A percentile compares a stretch with the other conserved stretches of the same genome.
Evolutionary conservation across 2,888 invertebrate genomes (phyloP).

Genomic region (Eristalinus sepulchralis): DNA sequence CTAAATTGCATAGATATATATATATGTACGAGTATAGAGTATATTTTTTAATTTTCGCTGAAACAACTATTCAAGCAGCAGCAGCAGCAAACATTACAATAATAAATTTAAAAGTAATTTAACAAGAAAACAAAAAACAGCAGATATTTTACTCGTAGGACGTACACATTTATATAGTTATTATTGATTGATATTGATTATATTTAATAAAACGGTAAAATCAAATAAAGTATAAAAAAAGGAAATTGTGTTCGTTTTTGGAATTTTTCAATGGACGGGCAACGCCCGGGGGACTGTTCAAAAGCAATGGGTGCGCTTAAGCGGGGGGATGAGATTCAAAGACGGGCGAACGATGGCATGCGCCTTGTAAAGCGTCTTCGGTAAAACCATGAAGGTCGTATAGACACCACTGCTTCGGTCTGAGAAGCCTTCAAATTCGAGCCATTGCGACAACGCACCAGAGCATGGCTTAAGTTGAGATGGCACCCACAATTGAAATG

Average conservation of each 20-base stretch:
- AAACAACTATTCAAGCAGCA: background rate
- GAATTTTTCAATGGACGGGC: background rate
- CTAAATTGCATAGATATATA: constrained; percentile 1
- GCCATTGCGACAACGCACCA: no score
- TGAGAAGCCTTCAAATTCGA: no score
- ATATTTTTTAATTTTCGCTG: constrained; percentile 10
- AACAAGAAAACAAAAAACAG: constrained; percentile 8
- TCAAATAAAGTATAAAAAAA: constrained; percentile 47
- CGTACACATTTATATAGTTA: constrained; percentile 63
- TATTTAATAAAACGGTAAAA: constrained; percentile 48
- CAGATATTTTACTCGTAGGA: constrained; percentile 62
- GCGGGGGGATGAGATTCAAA: no score
- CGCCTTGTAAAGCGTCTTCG: no score
- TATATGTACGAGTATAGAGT: background rate
- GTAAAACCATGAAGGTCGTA: no score
- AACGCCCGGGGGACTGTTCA: no score
- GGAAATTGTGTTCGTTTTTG: background rate
- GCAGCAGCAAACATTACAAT: constrained; percentile 30
- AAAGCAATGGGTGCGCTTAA: no score
- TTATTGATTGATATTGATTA: constrained; percentile 61
- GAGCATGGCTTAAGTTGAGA: no score
- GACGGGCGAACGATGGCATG: no score
- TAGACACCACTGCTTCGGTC: no score
- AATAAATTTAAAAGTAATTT: constrained; percentile 8
- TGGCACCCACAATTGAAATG: no score